Evolutionary conservation across 2,113 vertebrate genomes (phyloP).

Genomic region (Engraulis encrasicolus): DNA sequence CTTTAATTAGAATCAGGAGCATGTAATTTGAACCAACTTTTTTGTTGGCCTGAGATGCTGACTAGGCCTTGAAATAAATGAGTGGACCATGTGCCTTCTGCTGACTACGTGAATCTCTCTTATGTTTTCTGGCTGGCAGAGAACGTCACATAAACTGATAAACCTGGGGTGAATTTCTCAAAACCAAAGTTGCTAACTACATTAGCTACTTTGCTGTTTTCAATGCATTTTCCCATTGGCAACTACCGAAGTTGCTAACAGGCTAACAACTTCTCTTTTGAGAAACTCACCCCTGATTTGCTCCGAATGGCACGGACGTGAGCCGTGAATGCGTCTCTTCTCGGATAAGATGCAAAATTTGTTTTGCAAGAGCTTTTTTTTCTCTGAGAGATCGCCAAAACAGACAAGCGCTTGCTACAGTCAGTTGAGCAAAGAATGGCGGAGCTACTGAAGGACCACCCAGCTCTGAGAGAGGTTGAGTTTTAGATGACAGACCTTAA

Average conservation of each 20-base stretch:
- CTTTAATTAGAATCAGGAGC: constrained; percentile 48
- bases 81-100: constrained; percentile 46
- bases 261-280: too few species aligned
- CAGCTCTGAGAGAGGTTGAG: not conserved
- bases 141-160: not conserved
- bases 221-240: too few species aligned
- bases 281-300: too few species aligned
- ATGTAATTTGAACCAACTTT: constrained; percentile 54
- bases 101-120: constrained; percentile 28
- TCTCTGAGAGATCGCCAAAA: not conserved
- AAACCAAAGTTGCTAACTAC: too few species aligned
- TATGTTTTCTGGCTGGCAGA: not conserved
- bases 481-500: constrained; percentile 13
- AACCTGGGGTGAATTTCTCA: not conserved
- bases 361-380: not conserved
- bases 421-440: not conserved
- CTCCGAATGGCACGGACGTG: not conserved
- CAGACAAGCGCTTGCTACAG: not conserved
- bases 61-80: not conserved
- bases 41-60: not conserved
- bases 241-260: too few species aligned
- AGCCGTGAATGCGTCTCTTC: not conserved
- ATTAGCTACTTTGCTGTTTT: too few species aligned
- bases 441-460: constrained; percentile 13
- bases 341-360: not conserved